A percentile compares a stretch with the other conserved stretches of the same genome.
phyloP scores from a whole-genome alignment of 1,140 invertebrate species.

The Dreissena polymorpha region DNA sequence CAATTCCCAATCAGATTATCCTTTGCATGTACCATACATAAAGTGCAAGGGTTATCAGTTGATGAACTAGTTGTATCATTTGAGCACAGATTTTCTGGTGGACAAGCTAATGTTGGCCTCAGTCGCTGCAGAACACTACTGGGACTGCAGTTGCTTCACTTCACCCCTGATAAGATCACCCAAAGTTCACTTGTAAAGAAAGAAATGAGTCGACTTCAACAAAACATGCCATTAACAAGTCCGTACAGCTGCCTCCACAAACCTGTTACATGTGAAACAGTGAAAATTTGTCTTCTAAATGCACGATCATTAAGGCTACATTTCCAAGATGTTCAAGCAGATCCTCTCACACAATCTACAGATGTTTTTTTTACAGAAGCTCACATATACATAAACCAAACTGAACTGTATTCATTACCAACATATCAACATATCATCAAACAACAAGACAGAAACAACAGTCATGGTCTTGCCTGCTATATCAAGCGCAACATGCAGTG shows the following conservation, averaged over 20 bases:
- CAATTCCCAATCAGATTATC: constrained; percentile 31
- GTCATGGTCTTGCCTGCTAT: constrained; percentile 19
- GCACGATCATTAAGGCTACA: constrained; percentile 39
- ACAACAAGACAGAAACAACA: neutral
- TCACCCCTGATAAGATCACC: constrained; percentile 24
- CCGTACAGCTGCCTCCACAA: constrained; percentile 29
- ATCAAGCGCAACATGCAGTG: constrained; percentile 1
- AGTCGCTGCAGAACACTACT: constrained; percentile 40
- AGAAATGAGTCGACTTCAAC: constrained; percentile 31
- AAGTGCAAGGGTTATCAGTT: constrained; percentile 34
- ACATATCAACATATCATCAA: neutral
- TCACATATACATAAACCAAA: constrained; percentile 23
- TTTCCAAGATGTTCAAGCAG: constrained; percentile 28
- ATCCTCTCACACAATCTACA: constrained; percentile 12
- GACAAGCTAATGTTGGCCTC: constrained; percentile 30
- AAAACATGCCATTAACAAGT: constrained; percentile 12
- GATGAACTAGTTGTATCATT: constrained; percentile 29
- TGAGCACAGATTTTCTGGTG: neutral
- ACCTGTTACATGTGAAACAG: constrained; percentile 13
- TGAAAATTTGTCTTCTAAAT: constrained; percentile 25
- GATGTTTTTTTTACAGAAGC: constrained; percentile 35
- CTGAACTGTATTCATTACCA: neutral
- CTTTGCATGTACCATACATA: constrained; percentile 33
- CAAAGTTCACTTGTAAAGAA: constrained; percentile 22
- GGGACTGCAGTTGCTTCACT: constrained; percentile 31